Evolutionary conservation across 2,113 vertebrate genomes (phyloP).

Genomic region (human (Homo sapiens)): GRCh38 chr2:104541501-104542000

Average conservation of each 20-base stretch:
- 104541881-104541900: slow-evolving; percentile 15
- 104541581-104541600: not conserved
- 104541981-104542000: slow-evolving; percentile 73
- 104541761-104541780: not conserved
- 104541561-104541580: no score
- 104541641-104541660: not conserved
- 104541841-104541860: slow-evolving; percentile 32
- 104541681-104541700: accelerated
- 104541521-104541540: not conserved
- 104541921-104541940: slow-evolving; percentile 64
- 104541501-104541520: not conserved
- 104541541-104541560: accelerated
- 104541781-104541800: not conserved
- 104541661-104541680: accelerated
- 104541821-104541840: not conserved
- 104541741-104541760: not conserved
- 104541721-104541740: not conserved
- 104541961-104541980: slow-evolving; percentile 76
- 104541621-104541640: not conserved
- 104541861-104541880: not conserved
- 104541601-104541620: not conserved
- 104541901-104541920: slow-evolving; percentile 57
- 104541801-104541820: not conserved
- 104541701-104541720: not conserved
- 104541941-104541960: slow-evolving; percentile 50